Base-by-base conservation (phyloP, 2,113 vertebrate species). In the Trachemys scripta region DNA sequence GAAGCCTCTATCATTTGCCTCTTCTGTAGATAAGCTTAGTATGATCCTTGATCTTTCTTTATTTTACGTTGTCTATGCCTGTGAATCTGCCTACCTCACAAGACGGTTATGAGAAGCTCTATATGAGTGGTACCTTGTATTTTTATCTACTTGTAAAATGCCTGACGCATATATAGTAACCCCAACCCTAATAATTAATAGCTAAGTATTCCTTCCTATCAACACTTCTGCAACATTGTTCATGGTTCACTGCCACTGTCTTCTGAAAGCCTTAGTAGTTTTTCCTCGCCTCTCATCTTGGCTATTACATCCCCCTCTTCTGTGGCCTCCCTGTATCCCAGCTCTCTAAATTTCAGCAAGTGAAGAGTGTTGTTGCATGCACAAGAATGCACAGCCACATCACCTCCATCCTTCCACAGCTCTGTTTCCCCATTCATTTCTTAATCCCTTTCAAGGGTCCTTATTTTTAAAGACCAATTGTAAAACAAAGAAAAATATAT, bases 381-480 rank as follows among this genome's bases (percentile, higher is more conserved):
- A 76, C 5, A 5, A 47, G 72, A 49, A 84, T 54, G 24, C 12
- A 79, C 69, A 57, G 83, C n/a, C 14, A 54, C 19, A 50, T 10
- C 65, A 35, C 6, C 4, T 80, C 88, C 50, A 2, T 9, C 45
- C 85, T 85, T 92, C 38, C 31, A 65, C 8, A 88, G 22, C 31
- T 85, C 85, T 25, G 31, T 75, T 81, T 24, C 24, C 29, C 45
- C 27, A 5, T 29, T 24, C n/a, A 17, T 85, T 29, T 65, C 17
- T 0, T 2, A 56, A 78, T 3, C 12, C 11, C 4, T 38, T 91
- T 57, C 0, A 1, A 38, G 22, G 10, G 35, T 85, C 8, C 0
- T 2, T 72, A 22, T 38, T 72, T 72, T n/a, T 8, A 38, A 72
- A 72, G n/a, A 72, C 13, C 16, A 72, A 38, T 72, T 72, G n/a